Evolutionary conservation across 2,113 vertebrate genomes (phyloP).

Genomic region (Hippocampus zosterae): DNA sequence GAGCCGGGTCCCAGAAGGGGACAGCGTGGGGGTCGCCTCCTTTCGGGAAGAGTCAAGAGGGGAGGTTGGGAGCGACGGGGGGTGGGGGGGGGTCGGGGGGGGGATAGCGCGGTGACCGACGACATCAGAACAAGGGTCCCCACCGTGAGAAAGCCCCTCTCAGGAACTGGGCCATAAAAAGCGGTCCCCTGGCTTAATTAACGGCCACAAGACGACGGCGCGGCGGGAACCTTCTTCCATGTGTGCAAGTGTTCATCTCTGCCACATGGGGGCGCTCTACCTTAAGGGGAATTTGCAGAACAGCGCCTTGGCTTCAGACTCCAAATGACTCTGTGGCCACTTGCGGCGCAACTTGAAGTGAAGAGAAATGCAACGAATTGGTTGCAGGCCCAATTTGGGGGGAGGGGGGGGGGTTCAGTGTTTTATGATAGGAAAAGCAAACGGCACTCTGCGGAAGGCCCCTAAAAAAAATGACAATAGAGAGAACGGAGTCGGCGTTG

Average conservation of each 20-base stretch:
- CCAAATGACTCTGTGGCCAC: background rate
- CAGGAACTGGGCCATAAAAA: slow-evolving; percentile 50
- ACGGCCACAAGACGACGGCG: slow-evolving; percentile 31
- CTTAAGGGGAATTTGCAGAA: background rate
- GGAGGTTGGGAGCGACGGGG: slow-evolving; percentile 9
- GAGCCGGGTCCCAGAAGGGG: slow-evolving; percentile 49
- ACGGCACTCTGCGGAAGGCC: too few relatives aligned
- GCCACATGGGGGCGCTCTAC: slow-evolving; percentile 56
- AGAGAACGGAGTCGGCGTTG: too few relatives aligned
- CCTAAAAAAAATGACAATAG: too few relatives aligned
- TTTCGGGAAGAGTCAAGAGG: slow-evolving; percentile 50
- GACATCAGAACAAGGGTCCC: slow-evolving; percentile 56
- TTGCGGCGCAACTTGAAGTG: background rate
- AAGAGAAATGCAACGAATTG: too few relatives aligned
- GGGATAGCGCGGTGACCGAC: slow-evolving; percentile 11
- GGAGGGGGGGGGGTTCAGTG: too few relatives aligned
- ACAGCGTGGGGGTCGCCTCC: slow-evolving; percentile 40
- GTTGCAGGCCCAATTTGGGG: too few relatives aligned
- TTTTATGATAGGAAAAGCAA: too few relatives aligned
- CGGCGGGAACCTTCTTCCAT: background rate
- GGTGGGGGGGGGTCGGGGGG: slow-evolving; percentile 13
- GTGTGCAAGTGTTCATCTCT: slow-evolving; percentile 10
- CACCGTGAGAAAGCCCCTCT: slow-evolving; percentile 59
- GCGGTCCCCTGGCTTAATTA: slow-evolving; percentile 48
- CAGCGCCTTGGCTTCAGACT: background rate